Base-by-base conservation (phyloP, 2,888 invertebrate species). In the Emesis furor region DNA sequence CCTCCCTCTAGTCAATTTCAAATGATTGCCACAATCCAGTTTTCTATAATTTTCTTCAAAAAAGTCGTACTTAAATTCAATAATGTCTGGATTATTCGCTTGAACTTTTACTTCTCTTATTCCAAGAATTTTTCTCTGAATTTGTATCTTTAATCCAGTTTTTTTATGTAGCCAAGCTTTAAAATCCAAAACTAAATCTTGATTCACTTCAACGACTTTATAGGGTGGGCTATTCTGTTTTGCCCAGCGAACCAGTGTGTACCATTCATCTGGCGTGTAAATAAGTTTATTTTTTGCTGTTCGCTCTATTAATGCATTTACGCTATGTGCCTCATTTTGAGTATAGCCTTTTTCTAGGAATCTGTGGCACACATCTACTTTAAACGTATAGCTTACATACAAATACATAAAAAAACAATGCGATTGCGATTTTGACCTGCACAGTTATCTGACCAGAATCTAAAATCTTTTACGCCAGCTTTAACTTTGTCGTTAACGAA, bases 101-200 rank as follows among this genome's bases (percentile, higher is more conserved):
- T 83, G 37, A 24, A 86, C 74, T 76, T 79, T 78, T 82, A 81
- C 76, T 78, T 83, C 80, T 83, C 68, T 78, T 83, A 83, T 24
- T 24, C 24, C 24, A 24, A 24, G 24, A 24, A 24, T 1, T 24
- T 24, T 24, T 24, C 24, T 24, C 24, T 24, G 24, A 24, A 24
- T 24, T 24, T 24, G 24, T 24, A 82, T 82, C 75, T 80, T 78
- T 84, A 30, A 62, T 74, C 84, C 84, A 84, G 69, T 81, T 78
- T 79, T 76, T 76, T 79, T 76, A 74, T 80, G 62, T 55, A 83
- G 73, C 76, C 75, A 80, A 51, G 77, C 77, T 79, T 84, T 84
- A 46, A 81, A 84, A 78, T 81, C 79, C 37, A 84, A 65, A 69
- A 79, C 77, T 71, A 82, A 72, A 51, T 78, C 82, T 76, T 85